Evolutionary conservation across 2,797 vertebrate genomes (phyloP).

Genomic region (Pempheris klunzingeri): DNA sequence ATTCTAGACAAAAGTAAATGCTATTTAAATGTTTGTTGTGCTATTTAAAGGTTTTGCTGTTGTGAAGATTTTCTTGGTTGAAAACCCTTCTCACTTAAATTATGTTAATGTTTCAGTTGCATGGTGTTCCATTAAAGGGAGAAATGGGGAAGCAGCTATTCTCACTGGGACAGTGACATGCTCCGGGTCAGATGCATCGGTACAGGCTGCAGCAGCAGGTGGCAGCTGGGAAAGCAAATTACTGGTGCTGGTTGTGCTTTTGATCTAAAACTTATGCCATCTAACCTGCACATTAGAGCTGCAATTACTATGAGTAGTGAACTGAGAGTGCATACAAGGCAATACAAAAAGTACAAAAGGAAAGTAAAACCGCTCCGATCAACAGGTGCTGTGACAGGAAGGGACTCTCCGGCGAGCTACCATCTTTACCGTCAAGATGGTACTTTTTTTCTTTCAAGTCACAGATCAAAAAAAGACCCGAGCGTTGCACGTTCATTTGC

Average conservation of each 20-base stretch:
- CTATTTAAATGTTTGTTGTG: too few relatives aligned
- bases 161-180: too few relatives aligned
- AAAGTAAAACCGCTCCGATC: background rate
- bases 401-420: background rate
- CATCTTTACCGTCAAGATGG: background rate
- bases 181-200: too few relatives aligned
- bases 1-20: too few relatives aligned
- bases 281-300: conserved; percentile 24
- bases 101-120: too few relatives aligned
- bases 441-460: background rate
- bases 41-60: too few relatives aligned
- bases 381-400: background rate
- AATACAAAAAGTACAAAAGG: too few relatives aligned
- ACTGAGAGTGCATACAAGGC: background rate
- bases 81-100: too few relatives aligned
- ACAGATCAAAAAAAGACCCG: conserved; percentile 2
- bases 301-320: conserved; percentile 18
- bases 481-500: background rate
- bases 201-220: conserved; percentile 40
- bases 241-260: background rate
- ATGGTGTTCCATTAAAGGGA: too few relatives aligned
- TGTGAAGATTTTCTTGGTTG: too few relatives aligned
- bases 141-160: too few relatives aligned
- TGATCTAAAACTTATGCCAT: conserved; percentile 28
- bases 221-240: conserved; percentile 24